These are phyloP conservation scores for Aselliscus stoliczkanus DNA, from an alignment of 2,797 vertebrate genomes.

Conservation along the genomic window DNA sequence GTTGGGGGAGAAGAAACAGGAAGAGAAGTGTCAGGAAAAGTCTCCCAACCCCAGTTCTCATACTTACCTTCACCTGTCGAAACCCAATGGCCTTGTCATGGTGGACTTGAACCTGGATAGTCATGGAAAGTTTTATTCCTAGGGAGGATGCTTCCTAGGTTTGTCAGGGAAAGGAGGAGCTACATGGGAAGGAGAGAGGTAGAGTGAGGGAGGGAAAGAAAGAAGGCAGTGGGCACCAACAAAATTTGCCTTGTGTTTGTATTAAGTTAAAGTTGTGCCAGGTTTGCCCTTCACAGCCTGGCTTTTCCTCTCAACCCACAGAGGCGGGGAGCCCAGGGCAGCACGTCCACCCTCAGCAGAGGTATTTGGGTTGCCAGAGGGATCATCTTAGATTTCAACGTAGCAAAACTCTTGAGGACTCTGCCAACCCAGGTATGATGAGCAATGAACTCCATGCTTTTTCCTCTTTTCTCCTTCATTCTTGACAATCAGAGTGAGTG, in stretches of 20 bases:
- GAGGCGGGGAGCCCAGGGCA: background rate
- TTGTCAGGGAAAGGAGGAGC: background rate
- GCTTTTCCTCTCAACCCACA: background rate
- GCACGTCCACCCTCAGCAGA: fast-evolving
- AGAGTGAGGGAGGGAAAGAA: background rate
- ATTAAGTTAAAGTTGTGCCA: background rate
- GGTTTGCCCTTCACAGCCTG: background rate
- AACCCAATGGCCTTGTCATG: background rate
- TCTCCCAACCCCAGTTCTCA: background rate
- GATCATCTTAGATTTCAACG: background rate
- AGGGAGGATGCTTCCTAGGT: background rate
- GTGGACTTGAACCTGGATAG: background rate
- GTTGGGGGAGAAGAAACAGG: background rate
- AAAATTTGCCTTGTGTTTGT: background rate
- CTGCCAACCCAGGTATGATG: background rate
- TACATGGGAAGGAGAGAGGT: background rate
- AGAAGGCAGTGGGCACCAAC: background rate
- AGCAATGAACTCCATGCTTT: background rate
- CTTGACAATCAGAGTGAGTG: background rate
- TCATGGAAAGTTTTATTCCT: background rate
- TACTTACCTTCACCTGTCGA: background rate
- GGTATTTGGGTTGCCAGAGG: background rate
- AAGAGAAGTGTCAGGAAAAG: background rate
- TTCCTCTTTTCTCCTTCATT: background rate
- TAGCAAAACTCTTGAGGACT: background rate